Conservation (phyloP, 2,888 invertebrate genomes). For the Drosophila flavopinicola region DNA sequence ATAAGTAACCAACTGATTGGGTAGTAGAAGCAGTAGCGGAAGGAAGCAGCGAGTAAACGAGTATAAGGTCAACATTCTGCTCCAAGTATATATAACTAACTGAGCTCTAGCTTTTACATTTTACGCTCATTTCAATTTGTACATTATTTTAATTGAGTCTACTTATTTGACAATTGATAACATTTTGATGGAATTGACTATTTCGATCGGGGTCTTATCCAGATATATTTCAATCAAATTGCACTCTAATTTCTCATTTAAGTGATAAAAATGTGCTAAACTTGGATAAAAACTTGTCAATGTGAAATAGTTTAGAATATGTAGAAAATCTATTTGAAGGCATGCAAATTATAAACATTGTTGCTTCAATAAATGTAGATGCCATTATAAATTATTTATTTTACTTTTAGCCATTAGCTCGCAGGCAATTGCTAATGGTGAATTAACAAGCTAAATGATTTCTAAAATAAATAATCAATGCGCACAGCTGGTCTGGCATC, state of each 20-base stretch:
- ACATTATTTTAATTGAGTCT: background rate
- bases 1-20: background rate
- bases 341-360: too few species aligned
- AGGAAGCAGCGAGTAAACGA: too few species aligned
- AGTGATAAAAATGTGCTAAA: background rate
- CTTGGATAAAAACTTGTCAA: rapidly evolving
- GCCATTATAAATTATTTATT: too few species aligned
- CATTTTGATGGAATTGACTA: background rate
- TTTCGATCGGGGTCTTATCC: background rate
- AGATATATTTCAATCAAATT: background rate
- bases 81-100: background rate
- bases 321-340: too few species aligned
- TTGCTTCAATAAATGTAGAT: too few species aligned
- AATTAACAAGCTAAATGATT: constrained; percentile 6
- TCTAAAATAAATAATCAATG: constrained; percentile 13
- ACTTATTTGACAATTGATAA: background rate
- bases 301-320: too few species aligned
- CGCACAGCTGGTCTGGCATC: constrained; percentile 3
- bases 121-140: too few species aligned
- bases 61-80: constrained; percentile 12
- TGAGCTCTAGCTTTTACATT: background rate
- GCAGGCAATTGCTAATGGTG: background rate
- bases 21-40: background rate
- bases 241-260: background rate
- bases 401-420: background rate